These are phyloP conservation scores for Caretta caretta DNA, from an alignment of 2,113 vertebrate genomes.

Conservation along the genomic window DNA sequence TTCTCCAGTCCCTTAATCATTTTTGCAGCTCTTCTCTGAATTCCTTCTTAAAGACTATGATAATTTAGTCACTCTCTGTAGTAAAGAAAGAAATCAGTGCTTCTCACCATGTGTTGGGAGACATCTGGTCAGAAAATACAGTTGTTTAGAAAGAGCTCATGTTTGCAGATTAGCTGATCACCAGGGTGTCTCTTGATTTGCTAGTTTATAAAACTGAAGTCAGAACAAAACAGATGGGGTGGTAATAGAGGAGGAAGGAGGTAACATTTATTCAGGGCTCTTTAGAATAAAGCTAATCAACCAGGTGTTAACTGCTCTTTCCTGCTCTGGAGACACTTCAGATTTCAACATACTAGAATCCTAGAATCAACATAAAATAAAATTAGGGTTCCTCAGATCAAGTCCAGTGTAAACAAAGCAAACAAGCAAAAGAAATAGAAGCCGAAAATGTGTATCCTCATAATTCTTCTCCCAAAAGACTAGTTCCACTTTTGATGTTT, in stretches of 20 bases:
- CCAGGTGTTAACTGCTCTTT: not conserved
- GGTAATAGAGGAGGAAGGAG: not conserved
- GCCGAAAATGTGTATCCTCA: not conserved
- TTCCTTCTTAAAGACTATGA: not conserved
- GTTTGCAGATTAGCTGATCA: not conserved
- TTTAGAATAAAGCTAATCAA: not conserved
- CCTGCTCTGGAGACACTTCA: not conserved
- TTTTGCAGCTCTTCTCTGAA: not conserved
- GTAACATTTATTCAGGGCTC: not conserved
- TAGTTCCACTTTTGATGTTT: not conserved
- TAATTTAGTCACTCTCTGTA: not conserved
- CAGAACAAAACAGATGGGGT: not conserved
- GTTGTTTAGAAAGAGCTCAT: not conserved
- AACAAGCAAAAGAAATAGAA: not conserved
- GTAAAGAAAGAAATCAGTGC: not conserved
- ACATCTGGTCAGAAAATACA: not conserved
- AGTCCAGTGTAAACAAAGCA: not conserved
- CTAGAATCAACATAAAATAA: slow-evolving; percentile 8
- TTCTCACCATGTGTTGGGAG: fast-evolving
- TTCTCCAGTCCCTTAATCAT: not conserved
- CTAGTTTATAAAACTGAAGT: not conserved
- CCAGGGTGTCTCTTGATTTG: not conserved
- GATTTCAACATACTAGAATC: not conserved
- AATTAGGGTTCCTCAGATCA: not conserved
- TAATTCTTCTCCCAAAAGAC: not conserved